Conservation (phyloP, 2,797 vertebrate genomes). For the Pseudochirops corinnae region DNA sequence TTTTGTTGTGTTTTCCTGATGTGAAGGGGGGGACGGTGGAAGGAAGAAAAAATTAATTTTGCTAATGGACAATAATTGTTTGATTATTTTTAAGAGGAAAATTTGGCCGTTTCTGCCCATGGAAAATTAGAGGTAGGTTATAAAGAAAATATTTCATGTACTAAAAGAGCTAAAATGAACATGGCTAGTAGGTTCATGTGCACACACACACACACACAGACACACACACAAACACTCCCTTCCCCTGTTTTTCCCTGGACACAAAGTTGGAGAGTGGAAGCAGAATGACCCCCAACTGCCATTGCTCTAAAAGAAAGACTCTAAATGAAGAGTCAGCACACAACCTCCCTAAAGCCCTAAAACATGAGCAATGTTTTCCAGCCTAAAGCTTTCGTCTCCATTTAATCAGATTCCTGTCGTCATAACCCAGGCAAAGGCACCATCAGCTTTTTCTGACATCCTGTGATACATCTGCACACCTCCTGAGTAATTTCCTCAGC, state of each 20-base stretch:
- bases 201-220: not conserved
- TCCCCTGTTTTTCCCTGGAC: not conserved
- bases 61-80: not conserved
- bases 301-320: not conserved
- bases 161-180: not conserved
- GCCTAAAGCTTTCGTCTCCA: not conserved
- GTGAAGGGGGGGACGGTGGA: not conserved
- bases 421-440: conserved; percentile 1
- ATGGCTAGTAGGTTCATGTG: not conserved
- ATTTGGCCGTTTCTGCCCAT: not conserved
- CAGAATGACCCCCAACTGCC: not conserved
- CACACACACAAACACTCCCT: not conserved
- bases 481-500: not conserved
- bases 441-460: not conserved
- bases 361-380: not conserved
- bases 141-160: not conserved
- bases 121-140: not conserved
- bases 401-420: not conserved
- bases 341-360: not conserved
- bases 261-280: not conserved
- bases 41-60: not conserved
- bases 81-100: not conserved
- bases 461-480: not conserved
- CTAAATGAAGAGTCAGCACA: not conserved
- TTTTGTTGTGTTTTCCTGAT: not conserved